phyloP scores from a whole-genome alignment of 2,797 vertebrate species.

The Anguilla obscura region DNA sequence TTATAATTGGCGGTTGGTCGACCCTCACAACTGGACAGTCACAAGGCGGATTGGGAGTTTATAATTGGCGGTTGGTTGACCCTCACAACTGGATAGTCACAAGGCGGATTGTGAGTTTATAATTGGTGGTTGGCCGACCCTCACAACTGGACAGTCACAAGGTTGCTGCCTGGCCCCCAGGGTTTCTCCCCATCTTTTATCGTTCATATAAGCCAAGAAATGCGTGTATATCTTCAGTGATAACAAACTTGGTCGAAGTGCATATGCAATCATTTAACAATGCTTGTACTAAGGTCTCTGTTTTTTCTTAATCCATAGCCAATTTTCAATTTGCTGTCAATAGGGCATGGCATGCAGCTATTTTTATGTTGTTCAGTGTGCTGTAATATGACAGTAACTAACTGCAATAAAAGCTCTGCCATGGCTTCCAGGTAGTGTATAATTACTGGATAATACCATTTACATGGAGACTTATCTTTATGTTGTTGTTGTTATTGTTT shows the following conservation, averaged over 20 bases:
- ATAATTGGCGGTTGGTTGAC: background rate
- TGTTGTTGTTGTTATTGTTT: background rate
- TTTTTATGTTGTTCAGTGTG: background rate
- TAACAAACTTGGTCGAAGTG: background rate
- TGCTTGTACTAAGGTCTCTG: background rate
- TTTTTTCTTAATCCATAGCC: background rate
- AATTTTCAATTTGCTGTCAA: background rate
- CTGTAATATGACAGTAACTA: background rate
- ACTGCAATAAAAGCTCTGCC: background rate
- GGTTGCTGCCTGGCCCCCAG: background rate
- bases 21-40: background rate
- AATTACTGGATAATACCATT: background rate
- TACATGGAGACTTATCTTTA: background rate
- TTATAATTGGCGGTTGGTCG: background rate
- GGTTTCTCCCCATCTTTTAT: background rate
- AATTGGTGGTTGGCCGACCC: background rate
- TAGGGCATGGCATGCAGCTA: background rate
- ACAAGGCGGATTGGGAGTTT: background rate
- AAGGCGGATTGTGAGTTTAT: background rate
- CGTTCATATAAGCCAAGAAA: background rate
- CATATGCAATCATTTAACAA: background rate
- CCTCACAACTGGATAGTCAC: background rate
- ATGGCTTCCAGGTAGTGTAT: background rate
- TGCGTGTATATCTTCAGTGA: background rate
- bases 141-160: background rate